Evolutionary conservation across 2,797 vertebrate genomes (phyloP).

Genomic region (Chrosomus eos): DNA sequence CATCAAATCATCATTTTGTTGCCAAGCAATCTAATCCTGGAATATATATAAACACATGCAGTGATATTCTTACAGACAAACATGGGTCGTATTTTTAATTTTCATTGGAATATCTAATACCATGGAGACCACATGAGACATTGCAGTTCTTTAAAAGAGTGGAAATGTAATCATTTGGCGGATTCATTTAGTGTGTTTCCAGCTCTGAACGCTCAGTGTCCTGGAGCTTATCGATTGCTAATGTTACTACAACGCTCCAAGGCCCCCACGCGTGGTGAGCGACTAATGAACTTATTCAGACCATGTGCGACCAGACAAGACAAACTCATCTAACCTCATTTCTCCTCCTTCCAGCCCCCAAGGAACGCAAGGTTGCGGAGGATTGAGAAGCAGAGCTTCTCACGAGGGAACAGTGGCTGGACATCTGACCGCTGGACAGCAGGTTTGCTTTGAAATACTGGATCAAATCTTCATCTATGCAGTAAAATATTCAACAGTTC

Average conservation of each 20-base stretch:
- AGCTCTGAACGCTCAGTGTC: neutral
- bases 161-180: constrained; percentile 13
- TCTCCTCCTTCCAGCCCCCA: constrained; percentile 70
- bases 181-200: constrained; percentile 15
- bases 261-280: constrained; percentile 9
- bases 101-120: constrained; percentile 15
- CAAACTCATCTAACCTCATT: constrained; percentile 71
- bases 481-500: neutral
- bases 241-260: constrained; percentile 17
- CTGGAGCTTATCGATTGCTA: constrained; percentile 44
- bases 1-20: constrained; percentile 31
- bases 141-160: neutral
- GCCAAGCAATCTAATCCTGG: constrained; percentile 15
- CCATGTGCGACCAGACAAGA: constrained; percentile 37
- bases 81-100: neutral
- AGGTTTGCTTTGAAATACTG: constrained; percentile 52
- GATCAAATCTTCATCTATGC: constrained; percentile 52
- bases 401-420: constrained; percentile 83
- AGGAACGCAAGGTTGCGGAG: constrained; percentile 75
- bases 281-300: constrained; percentile 56
- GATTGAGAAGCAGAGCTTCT: constrained; percentile 82
- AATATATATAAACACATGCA: constrained; percentile 19
- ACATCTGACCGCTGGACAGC: constrained; percentile 71
- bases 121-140: neutral
- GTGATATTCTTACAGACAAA: constrained; percentile 5